Evolutionary conservation across 2,113 vertebrate species (phyloP).

Genomic region (Rhombomys opimus): DNA sequence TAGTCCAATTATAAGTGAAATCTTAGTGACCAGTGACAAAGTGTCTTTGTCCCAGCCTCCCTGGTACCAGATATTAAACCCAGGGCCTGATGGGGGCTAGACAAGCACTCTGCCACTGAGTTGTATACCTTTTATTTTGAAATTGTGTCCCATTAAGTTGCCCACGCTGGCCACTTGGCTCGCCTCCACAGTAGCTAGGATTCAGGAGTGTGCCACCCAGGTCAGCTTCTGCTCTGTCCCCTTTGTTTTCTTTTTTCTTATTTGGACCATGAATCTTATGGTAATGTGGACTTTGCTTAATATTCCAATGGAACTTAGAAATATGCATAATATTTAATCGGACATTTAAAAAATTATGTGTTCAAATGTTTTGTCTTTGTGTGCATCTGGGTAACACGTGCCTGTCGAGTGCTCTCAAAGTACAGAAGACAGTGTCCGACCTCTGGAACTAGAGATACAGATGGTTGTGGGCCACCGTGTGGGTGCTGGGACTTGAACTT

Average conservation of each 20-base stretch:
- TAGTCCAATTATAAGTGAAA: not conserved
- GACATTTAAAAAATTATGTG: not conserved
- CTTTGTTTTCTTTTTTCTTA: not conserved
- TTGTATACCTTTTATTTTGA: not conserved
- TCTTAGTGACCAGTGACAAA: not conserved
- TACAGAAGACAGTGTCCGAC: not conserved
- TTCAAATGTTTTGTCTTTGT: not conserved
- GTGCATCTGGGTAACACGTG: not conserved
- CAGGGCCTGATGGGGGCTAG: not conserved
- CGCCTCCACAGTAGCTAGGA: not conserved
- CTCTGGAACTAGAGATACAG: not conserved
- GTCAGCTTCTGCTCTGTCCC: not conserved
- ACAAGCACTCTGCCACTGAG: not conserved
- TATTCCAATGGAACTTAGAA: not conserved
- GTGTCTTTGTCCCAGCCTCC: not conserved
- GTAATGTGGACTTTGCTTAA: not conserved
- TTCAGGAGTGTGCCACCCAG: not conserved
- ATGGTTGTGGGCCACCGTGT: not conserved
- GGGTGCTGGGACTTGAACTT: not conserved
- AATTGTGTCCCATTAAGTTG: not conserved
- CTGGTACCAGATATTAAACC: not conserved
- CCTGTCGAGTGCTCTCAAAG: not conserved
- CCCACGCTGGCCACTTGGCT: not conserved
- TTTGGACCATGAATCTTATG: not conserved
- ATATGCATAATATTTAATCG: not conserved